Evolutionary conservation across 1,140 invertebrate genomes (phyloP).

Genomic region (Semibalanus balanoides): DNA sequence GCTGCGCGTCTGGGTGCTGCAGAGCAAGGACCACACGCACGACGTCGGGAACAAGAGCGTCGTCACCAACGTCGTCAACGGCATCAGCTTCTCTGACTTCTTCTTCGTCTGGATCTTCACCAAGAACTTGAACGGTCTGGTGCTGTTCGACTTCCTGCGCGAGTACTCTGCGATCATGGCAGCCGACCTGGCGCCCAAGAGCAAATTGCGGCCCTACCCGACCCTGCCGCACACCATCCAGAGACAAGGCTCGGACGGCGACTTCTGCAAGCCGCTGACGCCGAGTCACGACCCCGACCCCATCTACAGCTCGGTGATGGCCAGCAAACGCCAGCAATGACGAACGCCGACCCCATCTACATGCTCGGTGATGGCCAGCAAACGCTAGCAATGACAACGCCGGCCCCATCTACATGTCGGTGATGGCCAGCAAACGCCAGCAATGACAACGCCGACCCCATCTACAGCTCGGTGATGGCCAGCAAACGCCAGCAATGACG

Average conservation of each 20-base stretch:
- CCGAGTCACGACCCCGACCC: background rate
- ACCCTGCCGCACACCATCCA: background rate
- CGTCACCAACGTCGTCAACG: constrained; percentile 5
- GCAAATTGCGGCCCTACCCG: background rate
- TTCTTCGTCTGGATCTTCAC: constrained; percentile 23
- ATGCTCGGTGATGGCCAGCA: no score
- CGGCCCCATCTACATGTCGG: no score
- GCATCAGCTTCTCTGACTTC: constrained; percentile 24
- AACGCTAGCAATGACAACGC: background rate
- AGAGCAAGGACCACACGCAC: constrained; percentile 14
- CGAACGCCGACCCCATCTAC: no score
- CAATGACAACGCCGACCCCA: background rate
- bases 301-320: no score
- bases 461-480: no score
- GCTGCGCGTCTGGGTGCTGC: constrained; percentile 14
- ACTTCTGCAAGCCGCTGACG: background rate
- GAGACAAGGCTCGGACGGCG: background rate
- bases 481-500: no score
- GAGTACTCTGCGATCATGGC: background rate
- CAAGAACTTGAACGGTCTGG: constrained; percentile 23
- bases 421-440: no score
- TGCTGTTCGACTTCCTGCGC: constrained; percentile 19
- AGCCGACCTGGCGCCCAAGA: background rate
- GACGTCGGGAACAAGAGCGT: constrained; percentile 11
- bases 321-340: no score